Evolutionary conservation across 2,888 invertebrate species (phyloP), one percentile per base, ranked within the genome.

Genomic region (Apamea monoglypha): DNA sequence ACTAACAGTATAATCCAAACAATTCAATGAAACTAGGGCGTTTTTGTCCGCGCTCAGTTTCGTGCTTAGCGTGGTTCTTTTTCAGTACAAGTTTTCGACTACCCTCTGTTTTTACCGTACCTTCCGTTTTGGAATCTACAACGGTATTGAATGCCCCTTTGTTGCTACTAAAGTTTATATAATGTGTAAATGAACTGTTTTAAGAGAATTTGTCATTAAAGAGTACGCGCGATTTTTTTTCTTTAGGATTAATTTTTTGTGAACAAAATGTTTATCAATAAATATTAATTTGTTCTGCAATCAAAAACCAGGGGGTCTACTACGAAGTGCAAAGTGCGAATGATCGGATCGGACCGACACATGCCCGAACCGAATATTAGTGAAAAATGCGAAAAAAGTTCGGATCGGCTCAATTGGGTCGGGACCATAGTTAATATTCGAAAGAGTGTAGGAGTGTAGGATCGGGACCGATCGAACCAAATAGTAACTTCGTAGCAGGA

Each of bases 21-120:
- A 87, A 86, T 89, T 87, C 87, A 88, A 82, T 83, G 83, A 81
- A 87, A 86, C 88, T 86, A 80, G 84, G 80, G 80, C 89, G 83
- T 90, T 91, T 92, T 90, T 90, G 87, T 88, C 87, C 82, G 85
- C 78, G 83, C 74, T 86, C 87, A 81, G 85, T 85, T 88, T 84
- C 86, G 72, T 80, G 89, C 87, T 90, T 77, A 86, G 84, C 78
- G 74, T 75, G 78, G 81, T 68, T 85, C 47, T 81, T 90, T 92
- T 91, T 88, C 64, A 72, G 83, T 86, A 84, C 84, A 0, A 40
- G 84, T 86, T 82, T 83, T 80, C 85, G 82, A 89, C 90, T 82
- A 87, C 86, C 81, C 86, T 89, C 86, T 78, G 84, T 88, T 89
- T 83, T 87, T 82, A 81, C 82, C 78, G 81, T 80, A 76, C 75